phyloP scores from a whole-genome alignment of 2,797 vertebrate genomes.

The Rhinogobio ventralis region DNA sequence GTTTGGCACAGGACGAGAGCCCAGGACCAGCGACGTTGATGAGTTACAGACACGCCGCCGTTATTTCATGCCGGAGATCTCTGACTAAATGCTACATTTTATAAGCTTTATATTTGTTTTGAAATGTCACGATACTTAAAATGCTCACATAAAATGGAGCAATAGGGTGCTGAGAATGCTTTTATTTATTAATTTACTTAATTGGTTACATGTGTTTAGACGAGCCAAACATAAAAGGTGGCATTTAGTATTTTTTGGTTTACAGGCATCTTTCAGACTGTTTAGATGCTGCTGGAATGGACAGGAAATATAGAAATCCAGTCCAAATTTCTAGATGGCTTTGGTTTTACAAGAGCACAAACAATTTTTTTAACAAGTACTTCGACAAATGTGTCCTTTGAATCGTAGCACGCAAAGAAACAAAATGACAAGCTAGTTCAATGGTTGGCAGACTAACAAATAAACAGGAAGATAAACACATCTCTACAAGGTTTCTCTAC shows the following conservation, averaged over 20 bases:
- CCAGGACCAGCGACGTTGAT: conserved; percentile 25
- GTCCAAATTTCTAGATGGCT: conserved; percentile 11
- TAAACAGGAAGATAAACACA: conserved; percentile 40
- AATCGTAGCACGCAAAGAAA: conserved; percentile 10
- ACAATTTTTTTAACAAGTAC: conserved; percentile 13
- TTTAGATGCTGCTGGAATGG: conserved; percentile 9
- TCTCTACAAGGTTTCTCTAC: conserved; percentile 28
- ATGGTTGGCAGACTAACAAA: conserved; percentile 34
- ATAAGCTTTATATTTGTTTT: conserved; percentile 52
- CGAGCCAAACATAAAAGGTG: conserved; percentile 38
- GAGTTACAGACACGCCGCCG: conserved; percentile 35
- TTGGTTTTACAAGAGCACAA: conserved; percentile 7
- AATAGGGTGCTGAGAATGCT: conserved; percentile 33
- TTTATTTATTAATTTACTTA: conserved; percentile 51
- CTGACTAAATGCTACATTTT: conserved; percentile 45
- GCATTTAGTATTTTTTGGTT: conserved; percentile 32
- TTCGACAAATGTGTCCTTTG: conserved; percentile 20
- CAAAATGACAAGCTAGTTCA: not conserved
- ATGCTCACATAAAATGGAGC: conserved; percentile 41
- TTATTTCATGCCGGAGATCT: conserved; percentile 45
- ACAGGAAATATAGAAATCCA: conserved; percentile 28
- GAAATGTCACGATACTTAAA: conserved; percentile 49
- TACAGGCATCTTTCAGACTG: conserved; percentile 45
- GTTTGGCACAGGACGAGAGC: conserved; percentile 40
- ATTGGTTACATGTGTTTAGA: conserved; percentile 43